A percentile compares a stretch with the other conserved stretches of the same genome.
Evolutionary conservation across 1,140 invertebrate species (phyloP).

Genomic region (Rhopalosiphum padi): DNA sequence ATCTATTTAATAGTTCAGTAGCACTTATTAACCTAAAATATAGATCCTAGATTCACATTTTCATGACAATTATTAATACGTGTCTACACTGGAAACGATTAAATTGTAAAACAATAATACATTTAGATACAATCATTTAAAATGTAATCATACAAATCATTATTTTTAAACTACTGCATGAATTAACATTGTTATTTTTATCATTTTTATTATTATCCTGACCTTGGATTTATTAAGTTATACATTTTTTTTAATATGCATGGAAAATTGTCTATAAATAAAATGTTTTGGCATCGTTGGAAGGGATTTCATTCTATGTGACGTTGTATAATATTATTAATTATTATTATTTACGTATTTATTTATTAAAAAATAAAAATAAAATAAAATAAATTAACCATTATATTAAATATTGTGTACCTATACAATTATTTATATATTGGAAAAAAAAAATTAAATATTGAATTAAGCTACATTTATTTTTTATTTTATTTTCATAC

Average conservation of each 20-base stretch:
- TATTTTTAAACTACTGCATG: not conserved
- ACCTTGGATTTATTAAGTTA: not conserved
- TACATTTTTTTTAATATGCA: not conserved
- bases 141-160: not conserved
- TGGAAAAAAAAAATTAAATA: not conserved
- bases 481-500: not conserved
- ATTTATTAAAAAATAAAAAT: not conserved
- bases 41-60: not conserved
- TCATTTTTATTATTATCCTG: not conserved
- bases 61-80: not conserved
- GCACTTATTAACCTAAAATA: not conserved
- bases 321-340: not conserved
- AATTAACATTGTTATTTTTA: not conserved
- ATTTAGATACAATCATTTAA: not conserved
- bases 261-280: conserved; percentile 27
- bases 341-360: not conserved
- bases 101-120: not conserved
- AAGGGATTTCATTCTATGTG: not conserved
- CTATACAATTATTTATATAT: not conserved
- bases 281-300: not conserved
- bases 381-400: no score
- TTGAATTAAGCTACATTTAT: not conserved
- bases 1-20: not conserved
- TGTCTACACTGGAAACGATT: not conserved
- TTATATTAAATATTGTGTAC: no score